A percentile compares a stretch with the other conserved stretches of the same genome.
These are phyloP conservation scores for Zaprionus inermis DNA, from an alignment of 1,140 invertebrate species.

Conservation along the genomic window DNA sequence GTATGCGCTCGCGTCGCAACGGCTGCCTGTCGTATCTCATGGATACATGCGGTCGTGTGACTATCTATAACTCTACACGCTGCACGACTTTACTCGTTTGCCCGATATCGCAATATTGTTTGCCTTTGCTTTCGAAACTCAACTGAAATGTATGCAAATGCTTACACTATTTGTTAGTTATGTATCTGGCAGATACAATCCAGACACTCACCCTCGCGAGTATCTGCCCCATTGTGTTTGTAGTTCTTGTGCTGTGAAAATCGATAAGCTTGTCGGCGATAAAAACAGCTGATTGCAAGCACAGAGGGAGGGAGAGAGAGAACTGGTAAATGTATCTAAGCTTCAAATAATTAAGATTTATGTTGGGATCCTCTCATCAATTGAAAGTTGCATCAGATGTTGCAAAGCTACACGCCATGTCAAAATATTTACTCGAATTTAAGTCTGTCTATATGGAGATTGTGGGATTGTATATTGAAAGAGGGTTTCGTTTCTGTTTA, in stretches of 20 bases:
- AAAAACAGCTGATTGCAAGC: conserved; percentile 58
- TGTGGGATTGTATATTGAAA: background rate
- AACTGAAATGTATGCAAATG: conserved; percentile 69
- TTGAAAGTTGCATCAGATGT: conserved; percentile 39
- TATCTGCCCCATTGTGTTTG: conserved; percentile 1
- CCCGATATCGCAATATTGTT: conserved; percentile 46
- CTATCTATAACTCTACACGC: conserved; percentile 40
- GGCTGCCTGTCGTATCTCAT: conserved; percentile 53
- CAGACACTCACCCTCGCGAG: background rate
- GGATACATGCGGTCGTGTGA: conserved; percentile 49
- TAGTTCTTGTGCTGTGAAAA: conserved; percentile 49
- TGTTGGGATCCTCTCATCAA: conserved; percentile 32
- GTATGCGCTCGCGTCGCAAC: background rate
- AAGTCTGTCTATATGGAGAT: background rate
- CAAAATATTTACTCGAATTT: conserved; percentile 70
- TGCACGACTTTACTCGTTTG: conserved; percentile 40
- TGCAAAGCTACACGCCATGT: no score
- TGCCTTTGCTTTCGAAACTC: conserved; percentile 65
- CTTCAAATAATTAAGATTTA: conserved; percentile 66
- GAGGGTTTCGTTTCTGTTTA: conserved; percentile 10
- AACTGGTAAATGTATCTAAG: conserved; percentile 13
- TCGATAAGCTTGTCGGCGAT: conserved; percentile 59
- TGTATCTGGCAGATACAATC: background rate
- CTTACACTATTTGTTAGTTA: conserved; percentile 9
- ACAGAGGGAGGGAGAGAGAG: background rate